Conservation (phyloP, 2,113 vertebrate species). For the Strigops habroptila region DNA sequence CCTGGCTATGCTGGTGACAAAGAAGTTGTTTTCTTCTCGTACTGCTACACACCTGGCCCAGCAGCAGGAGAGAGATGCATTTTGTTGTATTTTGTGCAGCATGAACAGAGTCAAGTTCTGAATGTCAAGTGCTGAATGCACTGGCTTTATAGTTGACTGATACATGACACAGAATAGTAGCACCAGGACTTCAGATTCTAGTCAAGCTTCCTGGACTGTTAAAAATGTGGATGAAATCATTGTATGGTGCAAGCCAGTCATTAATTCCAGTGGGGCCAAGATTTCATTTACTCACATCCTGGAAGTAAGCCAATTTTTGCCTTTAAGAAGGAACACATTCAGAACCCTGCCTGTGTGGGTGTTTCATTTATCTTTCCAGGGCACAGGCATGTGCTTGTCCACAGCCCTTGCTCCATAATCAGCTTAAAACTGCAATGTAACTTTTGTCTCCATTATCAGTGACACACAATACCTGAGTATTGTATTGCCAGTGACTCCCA, state of each 20-base stretch:
- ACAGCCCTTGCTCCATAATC: not conserved
- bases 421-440: not conserved
- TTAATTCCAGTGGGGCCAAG: not conserved
- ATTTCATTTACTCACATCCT: not conserved
- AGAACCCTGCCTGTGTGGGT: not conserved
- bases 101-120: not conserved
- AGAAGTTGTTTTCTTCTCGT: not conserved
- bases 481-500: not conserved
- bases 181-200: not conserved
- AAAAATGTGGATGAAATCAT: not conserved
- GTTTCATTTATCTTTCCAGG: not conserved
- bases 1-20: not conserved
- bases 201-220: not conserved
- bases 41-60: fast-evolving
- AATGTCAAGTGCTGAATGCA: not conserved
- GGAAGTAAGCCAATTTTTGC: not conserved
- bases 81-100: not conserved
- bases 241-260: fast-evolving
- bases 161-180: not conserved
- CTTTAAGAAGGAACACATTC: not conserved
- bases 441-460: not conserved
- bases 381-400: fast-evolving
- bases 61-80: not conserved
- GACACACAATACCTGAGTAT: not conserved
- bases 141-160: not conserved